These are phyloP conservation scores for Perdita meconis DNA, from an alignment of 2,888 invertebrate species.

Conservation along the genomic window DNA sequence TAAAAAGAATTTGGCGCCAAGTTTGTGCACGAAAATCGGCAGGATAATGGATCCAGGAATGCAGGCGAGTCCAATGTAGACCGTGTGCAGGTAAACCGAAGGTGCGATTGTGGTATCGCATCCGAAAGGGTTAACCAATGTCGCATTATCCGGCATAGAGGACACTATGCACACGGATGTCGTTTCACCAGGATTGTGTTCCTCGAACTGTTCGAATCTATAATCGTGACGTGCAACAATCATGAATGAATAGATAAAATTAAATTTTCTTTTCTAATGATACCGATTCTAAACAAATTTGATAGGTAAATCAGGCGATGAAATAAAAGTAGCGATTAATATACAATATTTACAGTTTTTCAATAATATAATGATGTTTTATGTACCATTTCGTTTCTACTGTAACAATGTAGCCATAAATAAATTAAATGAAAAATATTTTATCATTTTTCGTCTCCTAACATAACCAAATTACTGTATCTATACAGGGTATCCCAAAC, in stretches of 20 bases:
- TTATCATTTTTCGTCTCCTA: too few relatives aligned
- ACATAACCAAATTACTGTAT: too few relatives aligned
- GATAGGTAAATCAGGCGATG: too few relatives aligned
- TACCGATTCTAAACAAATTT: too few relatives aligned
- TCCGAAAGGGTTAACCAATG: conserved; percentile 85
- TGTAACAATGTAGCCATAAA: too few relatives aligned
- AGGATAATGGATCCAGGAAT: conserved; percentile 92
- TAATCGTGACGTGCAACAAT: conserved; percentile 69
- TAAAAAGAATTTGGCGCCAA: conserved; percentile 93
- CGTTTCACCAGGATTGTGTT: conserved; percentile 87
- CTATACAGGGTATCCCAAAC: too few relatives aligned
- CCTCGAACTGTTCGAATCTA: conserved; percentile 91
- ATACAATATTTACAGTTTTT: too few relatives aligned
- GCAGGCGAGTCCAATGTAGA: conserved; percentile 92
- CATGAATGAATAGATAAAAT: not conserved
- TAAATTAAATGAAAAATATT: too few relatives aligned
- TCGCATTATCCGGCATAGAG: conserved; percentile 84
- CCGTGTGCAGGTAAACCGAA: conserved; percentile 90
- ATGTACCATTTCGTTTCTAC: too few relatives aligned
- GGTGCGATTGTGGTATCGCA: conserved; percentile 88
- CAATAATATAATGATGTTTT: too few relatives aligned
- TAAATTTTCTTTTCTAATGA: not conserved
- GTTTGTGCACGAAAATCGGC: conserved; percentile 91
- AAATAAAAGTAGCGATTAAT: too few relatives aligned
- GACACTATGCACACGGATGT: conserved; percentile 93